Percentiles rank a stretch among this genome's conserved stretches.
Conservation (phyloP, 2,797 vertebrate genomes). For the Cirrhinus molitorella region DNA sequence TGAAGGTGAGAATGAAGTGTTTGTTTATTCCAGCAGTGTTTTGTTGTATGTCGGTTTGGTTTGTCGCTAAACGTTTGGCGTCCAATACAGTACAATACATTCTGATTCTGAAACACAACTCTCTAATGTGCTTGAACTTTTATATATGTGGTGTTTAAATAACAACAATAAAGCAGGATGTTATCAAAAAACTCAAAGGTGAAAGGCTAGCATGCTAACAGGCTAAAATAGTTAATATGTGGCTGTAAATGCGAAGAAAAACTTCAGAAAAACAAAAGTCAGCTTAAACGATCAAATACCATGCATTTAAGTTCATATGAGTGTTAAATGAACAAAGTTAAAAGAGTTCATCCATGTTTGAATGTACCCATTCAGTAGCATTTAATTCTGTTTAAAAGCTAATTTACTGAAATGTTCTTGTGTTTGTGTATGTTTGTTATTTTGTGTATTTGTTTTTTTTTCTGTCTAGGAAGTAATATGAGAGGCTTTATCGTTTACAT, state of each 20-base stretch:
- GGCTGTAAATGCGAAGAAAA: neutral
- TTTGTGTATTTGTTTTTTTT: neutral
- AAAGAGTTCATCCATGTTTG: neutral
- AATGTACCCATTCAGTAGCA: accelerated
- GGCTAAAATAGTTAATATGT: conserved; percentile 1
- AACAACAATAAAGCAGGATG: too few relatives aligned
- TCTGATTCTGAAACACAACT: neutral
- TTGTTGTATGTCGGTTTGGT: conserved; percentile 29
- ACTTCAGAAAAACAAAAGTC: neutral
- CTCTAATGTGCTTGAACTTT: neutral
- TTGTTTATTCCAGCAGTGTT: conserved; percentile 48
- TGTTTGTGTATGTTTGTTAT: neutral
- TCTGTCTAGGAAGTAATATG: neutral
- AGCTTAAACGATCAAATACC: neutral
- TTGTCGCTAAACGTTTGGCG: conserved; percentile 30
- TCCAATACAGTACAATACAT: conserved; percentile 39
- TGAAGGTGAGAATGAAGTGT: conserved; percentile 70
- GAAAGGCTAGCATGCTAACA: conserved; percentile 21
- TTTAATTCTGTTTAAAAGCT: neutral
- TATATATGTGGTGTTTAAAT: neutral
- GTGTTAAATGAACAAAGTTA: neutral
- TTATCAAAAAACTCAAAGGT: neutral
- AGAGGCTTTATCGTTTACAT: neutral
- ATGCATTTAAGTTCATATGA: neutral
- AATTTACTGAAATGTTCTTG: neutral